Conservation (phyloP, 1,140 invertebrate genomes). For the Hydropsyche tenuis region DNA sequence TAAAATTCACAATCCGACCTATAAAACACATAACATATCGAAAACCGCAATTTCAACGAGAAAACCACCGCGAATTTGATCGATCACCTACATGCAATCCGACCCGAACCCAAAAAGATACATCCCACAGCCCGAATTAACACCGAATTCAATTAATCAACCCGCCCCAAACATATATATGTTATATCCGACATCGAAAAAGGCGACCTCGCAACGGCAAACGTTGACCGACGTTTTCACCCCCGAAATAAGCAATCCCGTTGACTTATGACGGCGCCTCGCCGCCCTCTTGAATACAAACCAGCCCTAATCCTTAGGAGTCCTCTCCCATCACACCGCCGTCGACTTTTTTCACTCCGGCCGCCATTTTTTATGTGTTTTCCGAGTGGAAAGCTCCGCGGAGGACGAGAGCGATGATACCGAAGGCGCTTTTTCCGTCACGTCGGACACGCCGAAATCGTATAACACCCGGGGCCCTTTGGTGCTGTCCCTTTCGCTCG, state of each 20-base stretch:
- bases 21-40: no score
- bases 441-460: constrained; percentile 35
- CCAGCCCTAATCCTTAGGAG: constrained; percentile 24
- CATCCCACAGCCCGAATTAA: no score
- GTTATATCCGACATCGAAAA: background rate
- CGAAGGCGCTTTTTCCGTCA: constrained; percentile 28
- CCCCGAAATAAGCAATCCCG: constrained; percentile 26
- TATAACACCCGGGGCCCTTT: background rate
- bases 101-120: no score
- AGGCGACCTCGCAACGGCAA: no score
- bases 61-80: no score
- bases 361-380: background rate
- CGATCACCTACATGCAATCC: no score
- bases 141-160: no score
- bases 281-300: constrained; percentile 32
- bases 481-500: no score
- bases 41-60: no score
- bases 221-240: background rate
- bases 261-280: constrained; percentile 22
- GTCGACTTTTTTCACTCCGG: background rate
- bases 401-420: constrained; percentile 7
- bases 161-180: background rate
- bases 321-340: constrained; percentile 20
- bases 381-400: background rate
- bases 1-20: no score